Evolutionary conservation across 2,888 invertebrate species (phyloP).

Genomic region (Plagodis pulveraria): DNA sequence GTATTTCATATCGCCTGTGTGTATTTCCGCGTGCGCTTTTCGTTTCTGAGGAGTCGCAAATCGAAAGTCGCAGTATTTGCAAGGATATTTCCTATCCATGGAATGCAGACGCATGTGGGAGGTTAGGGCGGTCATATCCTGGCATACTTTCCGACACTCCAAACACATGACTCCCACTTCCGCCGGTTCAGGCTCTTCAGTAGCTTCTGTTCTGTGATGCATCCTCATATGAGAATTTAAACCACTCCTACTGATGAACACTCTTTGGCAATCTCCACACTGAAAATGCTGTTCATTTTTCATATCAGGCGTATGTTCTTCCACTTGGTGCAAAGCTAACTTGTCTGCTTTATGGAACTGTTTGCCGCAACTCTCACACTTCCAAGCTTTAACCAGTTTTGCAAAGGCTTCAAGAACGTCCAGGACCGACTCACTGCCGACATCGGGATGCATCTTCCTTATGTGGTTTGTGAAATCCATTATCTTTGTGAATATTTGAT

Average conservation of each 20-base stretch:
- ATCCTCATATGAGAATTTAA: conserved; percentile 70
- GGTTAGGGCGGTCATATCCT: conserved; percentile 65
- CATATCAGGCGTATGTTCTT: conserved; percentile 67
- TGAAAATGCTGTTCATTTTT: conserved; percentile 68
- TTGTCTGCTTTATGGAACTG: conserved; percentile 77
- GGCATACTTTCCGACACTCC: conserved; percentile 76
- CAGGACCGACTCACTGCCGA: conserved; percentile 69
- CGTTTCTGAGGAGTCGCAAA: conserved; percentile 74
- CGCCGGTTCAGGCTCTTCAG: conserved; percentile 55
- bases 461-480: conserved; percentile 73
- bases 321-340: conserved; percentile 70
- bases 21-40: conserved; percentile 69
- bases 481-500: conserved; percentile 64
- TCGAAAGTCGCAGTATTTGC: conserved; percentile 77
- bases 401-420: conserved; percentile 76
- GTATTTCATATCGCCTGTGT: conserved; percentile 78
- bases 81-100: conserved; percentile 69
- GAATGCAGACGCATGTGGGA: conserved; percentile 77
- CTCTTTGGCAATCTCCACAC: conserved; percentile 71
- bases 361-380: conserved; percentile 74
- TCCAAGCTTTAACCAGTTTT: conserved; percentile 75
- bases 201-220: conserved; percentile 62
- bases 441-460: conserved; percentile 68
- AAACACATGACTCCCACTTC: conserved; percentile 71
- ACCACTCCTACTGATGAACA: conserved; percentile 72